Conservation (phyloP, 2,113 vertebrate species). For the Bos indicus region DNA sequence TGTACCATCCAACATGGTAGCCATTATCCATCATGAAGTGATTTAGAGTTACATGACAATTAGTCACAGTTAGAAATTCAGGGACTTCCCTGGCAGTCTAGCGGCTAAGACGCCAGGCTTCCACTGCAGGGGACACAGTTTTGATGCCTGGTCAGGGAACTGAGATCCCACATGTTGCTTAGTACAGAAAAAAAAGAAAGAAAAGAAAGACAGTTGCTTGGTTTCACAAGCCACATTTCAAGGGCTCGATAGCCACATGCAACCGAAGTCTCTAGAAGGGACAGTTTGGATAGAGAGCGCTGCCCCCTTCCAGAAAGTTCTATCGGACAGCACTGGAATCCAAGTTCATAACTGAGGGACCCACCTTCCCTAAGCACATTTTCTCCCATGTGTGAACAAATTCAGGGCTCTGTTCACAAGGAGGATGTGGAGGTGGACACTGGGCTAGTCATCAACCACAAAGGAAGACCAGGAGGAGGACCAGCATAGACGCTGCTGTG, state of each 20-base stretch:
- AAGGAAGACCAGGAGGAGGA: background rate
- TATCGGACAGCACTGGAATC: background rate
- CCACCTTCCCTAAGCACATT: background rate
- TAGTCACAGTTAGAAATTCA: background rate
- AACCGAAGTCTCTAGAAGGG: background rate
- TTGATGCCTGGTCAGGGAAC: rapidly evolving
- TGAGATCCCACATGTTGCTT: background rate
- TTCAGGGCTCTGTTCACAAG: background rate
- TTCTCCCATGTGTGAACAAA: background rate
- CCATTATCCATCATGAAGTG: background rate
- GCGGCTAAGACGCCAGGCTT: rapidly evolving
- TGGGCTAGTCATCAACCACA: background rate
- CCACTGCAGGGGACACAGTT: background rate
- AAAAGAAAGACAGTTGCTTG: background rate
- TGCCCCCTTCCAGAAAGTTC: background rate
- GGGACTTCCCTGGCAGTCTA: background rate
- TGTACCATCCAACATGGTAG: background rate
- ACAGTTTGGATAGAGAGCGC: rapidly evolving
- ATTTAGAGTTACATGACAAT: background rate
- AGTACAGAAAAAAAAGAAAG: background rate
- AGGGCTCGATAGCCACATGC: background rate
- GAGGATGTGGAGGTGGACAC: background rate
- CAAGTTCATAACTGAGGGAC: background rate
- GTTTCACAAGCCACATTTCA: background rate
- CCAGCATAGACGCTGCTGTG: rapidly evolving